Percentiles rank a stretch among this genome's conserved stretches.
phyloP scores from a whole-genome alignment of 1,140 invertebrate species.

The Drosophila paulistorum region DNA sequence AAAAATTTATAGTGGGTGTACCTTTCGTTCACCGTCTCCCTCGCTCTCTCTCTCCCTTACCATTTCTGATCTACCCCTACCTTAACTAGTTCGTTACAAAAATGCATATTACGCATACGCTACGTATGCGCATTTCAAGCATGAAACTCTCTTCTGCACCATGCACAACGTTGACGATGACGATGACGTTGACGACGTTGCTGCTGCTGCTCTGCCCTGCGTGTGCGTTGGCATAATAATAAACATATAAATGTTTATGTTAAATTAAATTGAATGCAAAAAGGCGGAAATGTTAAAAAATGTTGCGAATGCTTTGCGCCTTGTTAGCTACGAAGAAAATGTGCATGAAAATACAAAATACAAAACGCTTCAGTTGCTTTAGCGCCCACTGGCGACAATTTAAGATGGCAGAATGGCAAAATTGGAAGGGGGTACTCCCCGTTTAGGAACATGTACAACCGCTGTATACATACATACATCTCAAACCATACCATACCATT shows the following conservation, averaged over 20 bases:
- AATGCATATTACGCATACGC: constrained; percentile 75
- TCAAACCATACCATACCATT: background rate
- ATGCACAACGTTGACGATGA: constrained; percentile 52
- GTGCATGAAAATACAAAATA: constrained; percentile 10
- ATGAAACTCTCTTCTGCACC: constrained; percentile 72
- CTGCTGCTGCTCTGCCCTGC: constrained; percentile 24
- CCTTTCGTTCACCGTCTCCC: constrained; percentile 37
- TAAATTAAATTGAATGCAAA: constrained; percentile 80
- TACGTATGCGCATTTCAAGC: constrained; percentile 76
- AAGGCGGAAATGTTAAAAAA: constrained; percentile 74
- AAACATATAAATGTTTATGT: constrained; percentile 81
- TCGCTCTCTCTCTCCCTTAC: background rate
- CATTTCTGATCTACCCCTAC: background rate
- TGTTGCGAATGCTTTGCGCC: constrained; percentile 63
- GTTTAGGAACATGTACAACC: background rate
- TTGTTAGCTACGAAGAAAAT: constrained; percentile 49
- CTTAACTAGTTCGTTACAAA: constrained; percentile 50
- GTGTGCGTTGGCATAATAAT: constrained; percentile 65
- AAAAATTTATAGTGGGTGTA: constrained; percentile 72
- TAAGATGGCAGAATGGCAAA: constrained; percentile 36
- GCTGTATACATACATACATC: background rate
- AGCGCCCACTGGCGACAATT: constrained; percentile 40
- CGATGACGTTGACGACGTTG: constrained; percentile 22
- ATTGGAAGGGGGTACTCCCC: background rate
- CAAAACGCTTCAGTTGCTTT: constrained; percentile 44